Percentiles rank a stretch among this genome's conserved stretches.
Evolutionary conservation across 2,888 invertebrate genomes (phyloP).

Genomic region (Abrostola triplasia): DNA sequence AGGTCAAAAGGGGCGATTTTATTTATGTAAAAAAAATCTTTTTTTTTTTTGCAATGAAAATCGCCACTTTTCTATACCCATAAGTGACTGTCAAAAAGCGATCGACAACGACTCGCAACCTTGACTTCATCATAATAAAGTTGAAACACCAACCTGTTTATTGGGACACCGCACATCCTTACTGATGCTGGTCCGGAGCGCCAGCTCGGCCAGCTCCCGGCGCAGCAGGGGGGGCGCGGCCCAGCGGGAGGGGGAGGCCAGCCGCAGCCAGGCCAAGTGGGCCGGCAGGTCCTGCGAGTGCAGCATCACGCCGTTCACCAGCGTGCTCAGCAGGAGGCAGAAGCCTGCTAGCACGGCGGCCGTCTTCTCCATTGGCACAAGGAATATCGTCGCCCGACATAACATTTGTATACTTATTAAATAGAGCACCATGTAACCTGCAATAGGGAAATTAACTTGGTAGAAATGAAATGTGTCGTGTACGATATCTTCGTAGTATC

Average conservation of each 20-base stretch:
- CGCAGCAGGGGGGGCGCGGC: slow-evolving; percentile 90
- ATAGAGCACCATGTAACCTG: slow-evolving; percentile 92
- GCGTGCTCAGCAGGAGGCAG: slow-evolving; percentile 88
- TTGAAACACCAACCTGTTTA: slow-evolving; percentile 89
- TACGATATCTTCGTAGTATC: no score
- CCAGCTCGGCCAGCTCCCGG: slow-evolving; percentile 90
- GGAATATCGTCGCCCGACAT: slow-evolving; percentile 90
- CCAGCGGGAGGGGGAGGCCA: slow-evolving; percentile 93
- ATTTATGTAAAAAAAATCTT: no score
- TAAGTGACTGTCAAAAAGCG: no score
- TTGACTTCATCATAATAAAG: not conserved
- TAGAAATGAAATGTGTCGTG: not conserved
- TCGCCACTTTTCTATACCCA: no score
- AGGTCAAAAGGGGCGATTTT: no score
- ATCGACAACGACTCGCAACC: no score
- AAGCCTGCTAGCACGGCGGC: slow-evolving; percentile 89
- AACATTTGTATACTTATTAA: slow-evolving; percentile 91
- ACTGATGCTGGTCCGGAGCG: slow-evolving; percentile 87
- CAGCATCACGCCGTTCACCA: slow-evolving; percentile 91
- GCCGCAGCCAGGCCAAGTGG: slow-evolving; percentile 90
- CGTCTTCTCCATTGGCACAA: slow-evolving; percentile 90
- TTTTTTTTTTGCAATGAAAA: no score
- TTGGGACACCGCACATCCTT: slow-evolving; percentile 89
- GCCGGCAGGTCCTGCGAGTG: slow-evolving; percentile 91
- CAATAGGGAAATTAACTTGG: slow-evolving; percentile 3